Evolutionary conservation across 2,888 invertebrate genomes (phyloP).

Genomic region (Pecten maximus): DNA sequence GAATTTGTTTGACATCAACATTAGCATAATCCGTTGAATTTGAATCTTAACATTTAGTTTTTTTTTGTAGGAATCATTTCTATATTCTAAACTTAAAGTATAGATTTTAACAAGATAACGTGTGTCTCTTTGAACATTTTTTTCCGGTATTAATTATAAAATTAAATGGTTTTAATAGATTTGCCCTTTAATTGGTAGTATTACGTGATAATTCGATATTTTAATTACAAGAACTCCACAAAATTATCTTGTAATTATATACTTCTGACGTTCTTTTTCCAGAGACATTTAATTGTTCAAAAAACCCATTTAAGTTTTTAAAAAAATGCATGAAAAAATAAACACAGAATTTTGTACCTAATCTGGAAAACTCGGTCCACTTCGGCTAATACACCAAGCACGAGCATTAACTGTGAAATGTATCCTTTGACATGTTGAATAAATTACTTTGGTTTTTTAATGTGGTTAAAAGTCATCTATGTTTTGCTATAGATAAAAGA

Average conservation of each 20-base stretch:
- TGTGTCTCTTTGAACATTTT: not conserved
- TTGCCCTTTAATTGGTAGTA: not conserved
- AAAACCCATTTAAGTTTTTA: not conserved
- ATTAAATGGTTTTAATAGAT: not conserved
- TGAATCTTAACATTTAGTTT: not conserved
- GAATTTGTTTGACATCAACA: not conserved
- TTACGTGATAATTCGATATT: not conserved
- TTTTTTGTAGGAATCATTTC: not conserved
- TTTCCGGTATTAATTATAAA: not conserved
- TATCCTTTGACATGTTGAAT: not conserved
- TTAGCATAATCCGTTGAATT: not conserved
- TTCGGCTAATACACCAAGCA: not conserved
- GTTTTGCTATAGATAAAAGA: not conserved
- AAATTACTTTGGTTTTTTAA: not conserved
- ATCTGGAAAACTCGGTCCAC: not conserved
- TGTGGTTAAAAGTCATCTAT: constrained; percentile 1
- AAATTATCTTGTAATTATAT: not conserved
- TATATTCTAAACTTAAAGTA: not conserved
- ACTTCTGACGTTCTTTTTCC: not conserved
- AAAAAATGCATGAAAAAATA: not conserved
- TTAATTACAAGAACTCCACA: not conserved
- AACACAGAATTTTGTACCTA: not conserved
- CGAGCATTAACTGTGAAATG: not conserved
- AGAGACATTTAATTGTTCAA: not conserved
- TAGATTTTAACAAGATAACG: not conserved